Percentiles rank a stretch among this genome's conserved stretches.
phyloP scores from a whole-genome alignment of 2,113 vertebrate species.

The Thalassoma bifasciatum region DNA sequence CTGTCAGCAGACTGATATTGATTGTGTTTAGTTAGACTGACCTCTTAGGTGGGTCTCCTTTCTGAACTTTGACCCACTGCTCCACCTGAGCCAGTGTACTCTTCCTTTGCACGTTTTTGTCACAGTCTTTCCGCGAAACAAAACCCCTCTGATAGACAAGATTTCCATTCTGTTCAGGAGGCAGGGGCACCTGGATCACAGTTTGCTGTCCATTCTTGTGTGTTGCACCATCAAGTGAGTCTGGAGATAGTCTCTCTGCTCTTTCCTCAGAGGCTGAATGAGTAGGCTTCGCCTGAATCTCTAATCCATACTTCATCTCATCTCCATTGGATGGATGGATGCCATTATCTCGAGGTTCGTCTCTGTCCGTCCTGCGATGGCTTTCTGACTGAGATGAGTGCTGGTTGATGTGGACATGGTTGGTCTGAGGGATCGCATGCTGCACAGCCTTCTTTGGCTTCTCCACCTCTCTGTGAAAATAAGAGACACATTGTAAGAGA shows the following conservation, averaged over 20 bases:
- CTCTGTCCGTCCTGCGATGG: conserved; percentile 75
- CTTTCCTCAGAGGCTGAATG: conserved; percentile 74
- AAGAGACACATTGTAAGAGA: neutral
- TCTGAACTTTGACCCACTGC: conserved; percentile 95
- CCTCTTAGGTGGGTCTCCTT: conserved; percentile 91
- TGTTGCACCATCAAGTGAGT: conserved; percentile 73
- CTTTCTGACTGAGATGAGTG: conserved; percentile 80
- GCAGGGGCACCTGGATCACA: conserved; percentile 75
- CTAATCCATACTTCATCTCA: conserved; percentile 82
- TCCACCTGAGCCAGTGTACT: conserved; percentile 92
- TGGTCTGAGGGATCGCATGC: conserved; percentile 87
- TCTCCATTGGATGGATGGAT: conserved; percentile 76
- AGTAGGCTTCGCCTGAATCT: conserved; percentile 83
- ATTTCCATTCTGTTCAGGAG: conserved; percentile 90
- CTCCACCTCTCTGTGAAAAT: conserved; percentile 84
- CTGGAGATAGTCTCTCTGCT: conserved; percentile 84
- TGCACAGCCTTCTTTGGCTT: conserved; percentile 86
- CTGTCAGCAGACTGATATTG: conserved; percentile 5
- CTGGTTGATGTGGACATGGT: conserved; percentile 85
- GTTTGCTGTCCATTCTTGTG: conserved; percentile 87
- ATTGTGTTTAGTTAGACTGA: conserved; percentile 75
- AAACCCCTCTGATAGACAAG: conserved; percentile 85
- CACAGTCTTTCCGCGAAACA: conserved; percentile 81
- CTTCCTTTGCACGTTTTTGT: conserved; percentile 93
- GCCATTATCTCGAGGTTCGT: conserved; percentile 78